Conservation (phyloP, 2,888 invertebrate species). For the Dicyrtoma fusca region DNA sequence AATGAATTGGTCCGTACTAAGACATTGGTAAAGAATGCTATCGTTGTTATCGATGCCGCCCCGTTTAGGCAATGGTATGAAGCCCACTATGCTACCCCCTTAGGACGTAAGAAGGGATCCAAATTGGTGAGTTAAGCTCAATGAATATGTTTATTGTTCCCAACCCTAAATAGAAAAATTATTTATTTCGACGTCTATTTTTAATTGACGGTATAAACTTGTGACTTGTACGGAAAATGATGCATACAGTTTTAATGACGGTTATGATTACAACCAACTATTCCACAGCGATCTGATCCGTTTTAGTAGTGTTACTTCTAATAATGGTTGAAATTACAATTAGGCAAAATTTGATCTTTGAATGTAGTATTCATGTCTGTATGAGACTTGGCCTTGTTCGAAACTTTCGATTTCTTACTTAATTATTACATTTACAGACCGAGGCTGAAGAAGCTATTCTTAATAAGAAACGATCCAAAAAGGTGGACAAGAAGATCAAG, state of each 20-base stretch:
- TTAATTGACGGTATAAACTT: not conserved
- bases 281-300: slow-evolving; percentile 54
- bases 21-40: slow-evolving; percentile 97
- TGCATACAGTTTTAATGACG: slow-evolving; percentile 55
- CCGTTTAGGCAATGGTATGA: slow-evolving; percentile 99
- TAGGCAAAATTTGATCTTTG: not conserved
- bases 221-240: slow-evolving; percentile 38
- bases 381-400: too few relatives aligned
- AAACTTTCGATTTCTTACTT: slow-evolving; percentile 41
- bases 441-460: slow-evolving; percentile 93
- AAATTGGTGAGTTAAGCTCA: slow-evolving; percentile 81
- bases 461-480: slow-evolving; percentile 92
- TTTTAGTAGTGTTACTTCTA: not conserved
- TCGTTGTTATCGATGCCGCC: slow-evolving; percentile 95
- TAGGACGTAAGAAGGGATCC: slow-evolving; percentile 96
- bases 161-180: too few relatives aligned
- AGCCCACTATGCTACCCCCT: slow-evolving; percentile 89
- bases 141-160: too few relatives aligned
- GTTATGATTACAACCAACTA: slow-evolving; percentile 48
- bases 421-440: slow-evolving; percentile 68
- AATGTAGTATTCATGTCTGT: too few relatives aligned
- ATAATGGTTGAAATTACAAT: too few relatives aligned
- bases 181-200: too few relatives aligned
- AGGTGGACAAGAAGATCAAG: slow-evolving; percentile 88
- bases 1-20: slow-evolving; percentile 99